Evolutionary conservation across 2,888 invertebrate genomes (phyloP), one percentile per base, ranked within the genome.

Genomic region (Ptilodon capucinus): DNA sequence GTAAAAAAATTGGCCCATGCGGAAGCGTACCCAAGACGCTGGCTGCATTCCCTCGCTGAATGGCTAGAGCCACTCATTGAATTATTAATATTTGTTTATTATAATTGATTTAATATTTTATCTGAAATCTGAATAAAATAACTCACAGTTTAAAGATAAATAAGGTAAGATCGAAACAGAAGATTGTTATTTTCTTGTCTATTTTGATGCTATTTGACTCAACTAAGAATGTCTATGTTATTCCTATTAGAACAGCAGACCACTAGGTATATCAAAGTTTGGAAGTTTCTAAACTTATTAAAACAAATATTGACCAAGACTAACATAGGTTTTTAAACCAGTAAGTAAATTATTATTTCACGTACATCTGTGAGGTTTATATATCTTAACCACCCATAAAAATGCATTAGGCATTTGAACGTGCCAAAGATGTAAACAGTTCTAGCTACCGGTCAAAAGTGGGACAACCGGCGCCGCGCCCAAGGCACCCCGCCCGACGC

Each of bases 391-490:
- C 41, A 36, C 39, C 42, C 46, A 46, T 57, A 53, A 64, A 60
- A 53, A 43, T 54, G 54, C 54, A 25, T 16, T 50, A 51, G 48
- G 45, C 40, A 52, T 25, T 39, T 44, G 57, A 58, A 61, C 64
- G 56, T 65, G 64, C 53, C 56, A 64, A 57, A 68, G 48, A 64
- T 57, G 65, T 68, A 68, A 65, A 61, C 62, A 60, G 54, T 56
- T 48, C 50, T 55, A 57, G 61, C 55, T 64, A 66, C 61, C 62
- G 61, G 51, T 53, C 61, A 75, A 74, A 88, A 83, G 82, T 89
- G 71, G 89, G 84, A 71, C 88, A 76, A 62, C 77, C 76, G 76
- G 75, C 79, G 81, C 86, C 88, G 86, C 88, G 80, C 89, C 89
- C 84, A 71, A 66, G 53, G 48, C 49, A 52, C 76, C 73, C 74